phyloP scores from a whole-genome alignment of 2,888 invertebrate species.

The Drosophila mulleri region DNA sequence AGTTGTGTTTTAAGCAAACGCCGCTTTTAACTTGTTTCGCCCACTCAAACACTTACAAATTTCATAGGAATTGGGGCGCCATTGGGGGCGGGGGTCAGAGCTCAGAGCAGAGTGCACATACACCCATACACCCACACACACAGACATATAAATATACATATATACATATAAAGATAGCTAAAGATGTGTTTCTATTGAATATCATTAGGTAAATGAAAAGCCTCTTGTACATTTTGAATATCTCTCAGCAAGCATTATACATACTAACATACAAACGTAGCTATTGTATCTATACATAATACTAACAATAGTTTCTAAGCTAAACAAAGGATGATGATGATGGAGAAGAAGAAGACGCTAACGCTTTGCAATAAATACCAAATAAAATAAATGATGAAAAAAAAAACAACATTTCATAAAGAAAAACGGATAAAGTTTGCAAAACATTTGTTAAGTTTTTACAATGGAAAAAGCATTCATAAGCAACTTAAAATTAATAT shows the following conservation, averaged over 20 bases:
- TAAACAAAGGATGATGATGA: constrained; percentile 25
- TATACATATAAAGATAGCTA: constrained; percentile 20
- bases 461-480: constrained; percentile 68
- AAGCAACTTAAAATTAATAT: constrained; percentile 54
- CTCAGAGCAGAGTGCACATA: constrained; percentile 30
- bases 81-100: constrained; percentile 12
- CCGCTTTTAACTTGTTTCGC: constrained; percentile 25
- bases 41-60: constrained; percentile 4
- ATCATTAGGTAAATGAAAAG: constrained; percentile 61
- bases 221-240: constrained; percentile 71
- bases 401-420: constrained; percentile 19
- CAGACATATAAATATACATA: neutral
- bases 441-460: constrained; percentile 79
- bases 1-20: constrained; percentile 33
- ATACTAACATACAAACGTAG: constrained; percentile 40
- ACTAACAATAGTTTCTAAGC: constrained; percentile 49
- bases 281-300: constrained; percentile 53
- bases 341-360: constrained; percentile 33
- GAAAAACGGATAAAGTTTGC: constrained; percentile 66
- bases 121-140: neutral
- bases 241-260: constrained; percentile 64
- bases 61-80: neutral
- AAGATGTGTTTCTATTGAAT: constrained; percentile 41
- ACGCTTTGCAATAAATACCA: constrained; percentile 59
- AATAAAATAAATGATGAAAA: constrained; percentile 5